Conservation (phyloP, 2,113 vertebrate genomes). For the Gobius niger region DNA sequence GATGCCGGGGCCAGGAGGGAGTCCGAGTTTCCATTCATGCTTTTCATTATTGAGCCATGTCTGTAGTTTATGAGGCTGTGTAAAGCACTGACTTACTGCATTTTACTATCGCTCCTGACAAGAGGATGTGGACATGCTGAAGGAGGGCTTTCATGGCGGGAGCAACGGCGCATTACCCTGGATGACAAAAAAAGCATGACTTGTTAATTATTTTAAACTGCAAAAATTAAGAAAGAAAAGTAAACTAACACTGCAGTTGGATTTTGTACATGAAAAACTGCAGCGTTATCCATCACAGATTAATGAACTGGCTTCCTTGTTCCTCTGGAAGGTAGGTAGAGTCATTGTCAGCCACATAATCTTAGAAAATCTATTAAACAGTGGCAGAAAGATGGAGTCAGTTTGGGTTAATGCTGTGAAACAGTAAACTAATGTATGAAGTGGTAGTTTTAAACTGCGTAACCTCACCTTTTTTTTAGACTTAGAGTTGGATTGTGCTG, state of each 20-base stretch:
- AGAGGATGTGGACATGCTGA: conserved; percentile 74
- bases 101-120: conserved; percentile 82
- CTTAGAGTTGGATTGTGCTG: not conserved
- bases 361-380: too few relatives aligned
- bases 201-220: conserved; percentile 83
- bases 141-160: conserved; percentile 73
- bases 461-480: too few relatives aligned
- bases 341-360: too few relatives aligned
- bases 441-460: too few relatives aligned
- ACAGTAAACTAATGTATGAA: too few relatives aligned
- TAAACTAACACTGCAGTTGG: conserved; percentile 50
- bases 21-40: conserved; percentile 76
- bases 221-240: conserved; percentile 79
- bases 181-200: conserved; percentile 78
- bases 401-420: too few relatives aligned
- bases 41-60: conserved; percentile 77
- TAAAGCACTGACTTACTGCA: conserved; percentile 82
- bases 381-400: too few relatives aligned
- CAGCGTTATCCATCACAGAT: too few relatives aligned
- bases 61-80: conserved; percentile 79
- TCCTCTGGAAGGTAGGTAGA: too few relatives aligned
- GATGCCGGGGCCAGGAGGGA: conserved; percentile 64
- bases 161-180: conserved; percentile 70
- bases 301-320: too few relatives aligned
- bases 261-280: too few relatives aligned